Conservation (phyloP, 2,888 invertebrate genomes). For the Gerris lacustris region DNA sequence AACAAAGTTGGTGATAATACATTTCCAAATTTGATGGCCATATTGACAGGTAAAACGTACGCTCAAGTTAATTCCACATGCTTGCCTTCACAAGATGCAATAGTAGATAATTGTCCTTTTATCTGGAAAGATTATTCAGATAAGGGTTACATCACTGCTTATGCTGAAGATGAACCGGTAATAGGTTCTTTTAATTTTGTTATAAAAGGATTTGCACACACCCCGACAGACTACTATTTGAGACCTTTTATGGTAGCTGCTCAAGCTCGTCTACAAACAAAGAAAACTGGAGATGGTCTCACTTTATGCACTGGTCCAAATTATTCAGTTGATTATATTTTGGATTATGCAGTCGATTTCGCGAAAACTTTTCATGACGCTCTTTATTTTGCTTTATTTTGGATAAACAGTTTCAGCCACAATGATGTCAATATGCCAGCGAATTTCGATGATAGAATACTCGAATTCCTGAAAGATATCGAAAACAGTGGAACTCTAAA, state of each 20-base stretch:
- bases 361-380: conserved; percentile 47
- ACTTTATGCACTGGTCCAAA: conserved; percentile 50
- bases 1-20: conserved; percentile 76
- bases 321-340: conserved; percentile 53
- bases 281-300: conserved; percentile 41
- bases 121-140: conserved; percentile 61
- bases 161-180: conserved; percentile 60
- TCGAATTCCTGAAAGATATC: conserved; percentile 45
- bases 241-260: conserved; percentile 59
- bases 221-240: conserved; percentile 72
- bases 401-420: conserved; percentile 67
- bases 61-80: conserved; percentile 26
- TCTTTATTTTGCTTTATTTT: conserved; percentile 62
- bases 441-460: conserved; percentile 51
- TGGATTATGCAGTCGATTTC: conserved; percentile 57
- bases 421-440: conserved; percentile 53
- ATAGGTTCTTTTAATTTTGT: conserved; percentile 65
- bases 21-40: conserved; percentile 77
- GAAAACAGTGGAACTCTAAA: conserved; percentile 49
- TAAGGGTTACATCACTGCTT: conserved; percentile 62
- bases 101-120: conserved; percentile 56
- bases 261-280: conserved; percentile 42
- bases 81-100: conserved; percentile 31
- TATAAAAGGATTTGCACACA: conserved; percentile 55
- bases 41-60: conserved; percentile 54